Percentiles rank a stretch among this genome's conserved stretches.
phyloP scores from a whole-genome alignment of 2,888 invertebrate genomes.

The Myopa testacea region DNA sequence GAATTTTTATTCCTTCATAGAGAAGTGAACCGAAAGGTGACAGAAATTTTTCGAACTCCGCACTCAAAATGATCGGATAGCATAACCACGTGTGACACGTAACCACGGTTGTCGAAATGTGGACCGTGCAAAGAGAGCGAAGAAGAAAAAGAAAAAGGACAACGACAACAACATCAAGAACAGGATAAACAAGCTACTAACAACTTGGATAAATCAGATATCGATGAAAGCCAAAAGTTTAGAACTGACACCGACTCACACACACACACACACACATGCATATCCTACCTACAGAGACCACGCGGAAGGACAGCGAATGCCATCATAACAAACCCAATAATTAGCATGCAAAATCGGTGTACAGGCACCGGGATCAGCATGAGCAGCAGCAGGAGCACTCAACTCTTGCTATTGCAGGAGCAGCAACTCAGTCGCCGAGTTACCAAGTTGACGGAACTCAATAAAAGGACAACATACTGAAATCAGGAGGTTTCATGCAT shows the following conservation, averaged over 20 bases:
- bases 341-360: slow-evolving; percentile 35
- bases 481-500: not conserved
- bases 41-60: too few species aligned
- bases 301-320: slow-evolving; percentile 4
- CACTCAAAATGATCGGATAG: too few species aligned
- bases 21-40: too few species aligned
- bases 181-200: not conserved
- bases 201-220: slow-evolving; percentile 37
- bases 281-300: not conserved
- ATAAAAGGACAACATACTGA: slow-evolving; percentile 19
- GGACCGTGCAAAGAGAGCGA: not conserved
- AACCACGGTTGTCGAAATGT: not conserved
- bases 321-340: slow-evolving; percentile 35
- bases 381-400: not conserved
- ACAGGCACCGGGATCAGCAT: slow-evolving; percentile 5
- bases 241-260: slow-evolving; percentile 17
- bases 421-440: not conserved
- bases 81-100: too few species aligned
- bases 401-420: not conserved
- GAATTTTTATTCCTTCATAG: too few species aligned
- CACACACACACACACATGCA: slow-evolving; percentile 16
- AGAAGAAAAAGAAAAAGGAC: not conserved
- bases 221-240: slow-evolving; percentile 33
- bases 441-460: slow-evolving; percentile 26
- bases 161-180: not conserved